Base-by-base conservation (phyloP, 2,113 vertebrate species). In the Hippoglossus stenolepis region DNA sequence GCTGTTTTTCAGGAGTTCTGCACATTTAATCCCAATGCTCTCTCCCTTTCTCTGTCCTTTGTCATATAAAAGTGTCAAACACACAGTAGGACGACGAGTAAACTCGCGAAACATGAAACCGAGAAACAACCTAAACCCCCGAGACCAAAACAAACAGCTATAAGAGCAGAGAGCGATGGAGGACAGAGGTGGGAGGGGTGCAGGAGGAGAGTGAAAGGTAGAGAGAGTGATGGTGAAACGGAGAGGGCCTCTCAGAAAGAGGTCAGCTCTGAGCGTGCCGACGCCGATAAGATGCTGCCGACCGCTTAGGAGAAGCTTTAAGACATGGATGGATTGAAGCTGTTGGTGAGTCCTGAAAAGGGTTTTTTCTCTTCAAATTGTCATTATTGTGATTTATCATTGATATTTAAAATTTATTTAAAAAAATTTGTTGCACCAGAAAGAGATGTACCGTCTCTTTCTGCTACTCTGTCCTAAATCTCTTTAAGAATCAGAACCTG, bases 191-290 rank as follows among this genome's bases (percentile, higher is more conserved):
- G 89, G 90, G 83, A 83, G 85, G 87, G 70, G 89, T 77, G 85
- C 31, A 64, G 75, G 65, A 60, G 68, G 78, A 80, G 82, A 84
- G 85, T 59, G 78, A 89, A 69, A 86, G 67, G 79, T 43, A 72
- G 89, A 87, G 90, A 89, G 70, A 84, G 82, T 40, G 60, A 78
- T 82, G 73, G 77, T 75, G 83, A 90, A 89, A 92, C 81, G 77
- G 74, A 80, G 90, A 84, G 85, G 66, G 77, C 58, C 65, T 71
- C 80, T 78, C 67, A 65, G 73, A 79, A 75, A 70, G 80, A 82
- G 85, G 86, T 77, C 83, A 88, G 84, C 64, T 60, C 54, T 9
- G 51, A 65, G 59, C 17, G 24, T 72, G 51, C n/a, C 68, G 79
- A 85, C 54, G 65, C 23, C 11, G 62, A 64, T 28, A 26, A 75